Evolutionary conservation across 2,113 vertebrate species (phyloP).

Genomic region (Microcebus griseorufus): DNA sequence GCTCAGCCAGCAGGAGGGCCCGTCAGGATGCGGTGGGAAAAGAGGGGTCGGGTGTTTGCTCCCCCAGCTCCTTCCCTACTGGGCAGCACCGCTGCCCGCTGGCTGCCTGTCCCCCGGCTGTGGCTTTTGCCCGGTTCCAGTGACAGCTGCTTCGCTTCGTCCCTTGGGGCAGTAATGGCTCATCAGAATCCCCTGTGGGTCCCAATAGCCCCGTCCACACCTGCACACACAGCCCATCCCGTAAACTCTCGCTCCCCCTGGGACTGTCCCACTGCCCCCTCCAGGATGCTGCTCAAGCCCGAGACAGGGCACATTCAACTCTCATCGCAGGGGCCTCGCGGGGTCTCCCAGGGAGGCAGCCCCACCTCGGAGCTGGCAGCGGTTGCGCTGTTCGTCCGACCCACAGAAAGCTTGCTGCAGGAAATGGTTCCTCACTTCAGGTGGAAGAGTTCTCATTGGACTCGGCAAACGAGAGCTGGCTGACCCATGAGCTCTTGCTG

Average conservation of each 20-base stretch:
- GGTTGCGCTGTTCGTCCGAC: background rate
- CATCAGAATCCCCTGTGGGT: background rate
- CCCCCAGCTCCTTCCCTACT: background rate
- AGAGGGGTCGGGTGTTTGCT: too few relatives aligned
- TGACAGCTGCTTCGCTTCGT: background rate
- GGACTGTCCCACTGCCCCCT: background rate
- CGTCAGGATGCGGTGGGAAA: too few relatives aligned
- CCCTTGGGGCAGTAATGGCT: background rate
- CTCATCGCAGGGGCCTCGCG: background rate
- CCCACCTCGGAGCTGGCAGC: background rate
- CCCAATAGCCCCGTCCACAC: background rate
- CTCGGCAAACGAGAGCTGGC: background rate
- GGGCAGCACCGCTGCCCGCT: background rate
- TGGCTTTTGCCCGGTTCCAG: background rate
- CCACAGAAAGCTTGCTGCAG: background rate
- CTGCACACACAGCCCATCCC: background rate
- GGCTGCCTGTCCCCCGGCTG: too few relatives aligned
- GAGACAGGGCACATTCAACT: background rate
- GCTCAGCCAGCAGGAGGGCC: background rate
- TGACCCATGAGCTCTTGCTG: background rate
- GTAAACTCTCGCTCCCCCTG: fast-evolving
- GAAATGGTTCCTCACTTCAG: too few relatives aligned
- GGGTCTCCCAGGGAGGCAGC: background rate
- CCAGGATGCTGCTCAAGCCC: background rate
- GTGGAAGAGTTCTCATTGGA: background rate